Base-by-base conservation (phyloP, 2,113 vertebrate genomes). In the Gymnarchus niloticus region DNA sequence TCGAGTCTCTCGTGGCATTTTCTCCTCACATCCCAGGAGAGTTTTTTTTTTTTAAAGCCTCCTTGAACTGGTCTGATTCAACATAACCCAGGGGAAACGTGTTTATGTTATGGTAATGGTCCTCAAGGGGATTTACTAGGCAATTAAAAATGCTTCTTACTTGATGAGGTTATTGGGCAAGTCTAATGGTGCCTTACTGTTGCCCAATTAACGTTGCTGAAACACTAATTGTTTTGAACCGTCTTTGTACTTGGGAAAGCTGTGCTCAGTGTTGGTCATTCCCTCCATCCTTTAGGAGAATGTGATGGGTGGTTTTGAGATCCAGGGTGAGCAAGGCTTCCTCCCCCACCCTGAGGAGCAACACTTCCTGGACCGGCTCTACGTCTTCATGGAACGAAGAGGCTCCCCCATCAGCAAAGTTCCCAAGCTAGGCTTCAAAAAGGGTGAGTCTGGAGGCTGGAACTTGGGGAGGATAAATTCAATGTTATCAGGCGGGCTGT, bases 381-480 rank as follows among this genome's bases (percentile, higher is more conserved):
- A 88, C 33, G 25, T 46, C 77, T 88, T 88, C 73, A 88, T 88
- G 88, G 57, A 85, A 21, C 54, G 76, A 28, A 80, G 88, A 76
- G 87, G 84, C 37, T 86, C 88, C 28, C 88, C 88, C 81, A 88
- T 88, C 56, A 80, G 84, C 80, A 87, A 86, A 80, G 86, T 88
- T 4, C 88, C 88, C 14, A 84, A 88, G 61, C 84, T 88, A 78
- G 88, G 88, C 78, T 88, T 88, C 84, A 88, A 88, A 76, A 86
- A 88, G 59, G 85, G 88, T 88, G 73, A 86, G 86, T 85, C 56
- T 73, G 76, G 7, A 48, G 41, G 76, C 14, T 41, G 21, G 44
- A 23, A 5, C 52, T 14, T 7, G 14, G 6, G 14, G 14, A 14
- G 52, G 6, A 54, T 14, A 14, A 54, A 54, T 6, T 54, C 6